A percentile compares a stretch with the other conserved stretches of the same genome.
Evolutionary conservation across 2,797 vertebrate species (phyloP).

Genomic region (Cyclura pinguis): DNA sequence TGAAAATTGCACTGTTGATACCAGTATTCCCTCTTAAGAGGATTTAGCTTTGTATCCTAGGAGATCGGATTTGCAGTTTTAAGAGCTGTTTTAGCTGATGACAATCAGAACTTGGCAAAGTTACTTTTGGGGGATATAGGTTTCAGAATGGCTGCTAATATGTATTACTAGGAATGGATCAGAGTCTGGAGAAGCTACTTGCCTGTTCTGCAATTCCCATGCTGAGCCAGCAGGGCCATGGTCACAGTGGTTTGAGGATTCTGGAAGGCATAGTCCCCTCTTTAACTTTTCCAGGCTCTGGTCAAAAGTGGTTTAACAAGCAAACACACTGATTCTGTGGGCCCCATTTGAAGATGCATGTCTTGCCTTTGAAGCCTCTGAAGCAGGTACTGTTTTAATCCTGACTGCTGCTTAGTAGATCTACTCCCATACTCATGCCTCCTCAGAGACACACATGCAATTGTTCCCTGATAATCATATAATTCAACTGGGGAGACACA

Average conservation of each 20-base stretch:
- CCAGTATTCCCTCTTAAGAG: too few relatives aligned
- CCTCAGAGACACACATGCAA: not conserved
- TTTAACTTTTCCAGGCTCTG: not conserved
- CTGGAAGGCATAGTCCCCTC: not conserved
- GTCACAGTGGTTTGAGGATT: not conserved
- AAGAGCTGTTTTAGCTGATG: too few relatives aligned
- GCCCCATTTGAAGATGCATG: not conserved
- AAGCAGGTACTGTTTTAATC: not conserved
- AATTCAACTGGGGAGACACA: not conserved
- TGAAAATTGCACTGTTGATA: too few relatives aligned
- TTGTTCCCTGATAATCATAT: not conserved
- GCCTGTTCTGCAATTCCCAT: too few relatives aligned
- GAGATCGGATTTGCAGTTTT: too few relatives aligned
- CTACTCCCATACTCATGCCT: too few relatives aligned
- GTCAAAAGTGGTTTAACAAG: not conserved
- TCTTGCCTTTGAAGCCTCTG: not conserved
- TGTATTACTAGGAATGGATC: too few relatives aligned
- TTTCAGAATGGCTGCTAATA: too few relatives aligned
- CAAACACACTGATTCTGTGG: not conserved
- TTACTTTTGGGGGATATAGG: too few relatives aligned
- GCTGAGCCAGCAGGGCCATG: not conserved
- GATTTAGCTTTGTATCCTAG: too few relatives aligned
- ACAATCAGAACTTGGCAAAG: too few relatives aligned
- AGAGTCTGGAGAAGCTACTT: too few relatives aligned
- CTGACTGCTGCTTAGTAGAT: not conserved